A percentile compares a stretch with the other conserved stretches of the same genome.
phyloP scores from a whole-genome alignment of 2,888 invertebrate species.

The Hyppa rectilinea region DNA sequence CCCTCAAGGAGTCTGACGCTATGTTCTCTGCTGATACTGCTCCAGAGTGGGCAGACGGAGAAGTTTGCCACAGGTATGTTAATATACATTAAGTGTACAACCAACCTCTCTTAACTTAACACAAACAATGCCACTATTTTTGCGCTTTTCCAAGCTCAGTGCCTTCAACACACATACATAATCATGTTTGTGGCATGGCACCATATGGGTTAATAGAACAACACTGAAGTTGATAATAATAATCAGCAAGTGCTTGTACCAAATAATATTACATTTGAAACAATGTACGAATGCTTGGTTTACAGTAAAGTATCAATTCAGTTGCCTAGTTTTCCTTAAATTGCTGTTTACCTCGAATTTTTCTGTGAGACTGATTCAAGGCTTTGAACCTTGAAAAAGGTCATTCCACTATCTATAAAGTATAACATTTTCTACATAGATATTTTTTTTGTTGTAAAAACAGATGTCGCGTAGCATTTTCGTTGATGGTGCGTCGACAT shows the following conservation, averaged over 20 bases:
- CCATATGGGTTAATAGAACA: too few species aligned
- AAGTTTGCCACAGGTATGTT: slow-evolving; percentile 94
- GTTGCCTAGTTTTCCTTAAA: slow-evolving; percentile 39
- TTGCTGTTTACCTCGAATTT: slow-evolving; percentile 12
- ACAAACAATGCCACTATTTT: too few species aligned
- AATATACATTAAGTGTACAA: not conserved
- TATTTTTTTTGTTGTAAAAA: slow-evolving; percentile 20
- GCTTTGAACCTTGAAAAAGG: not conserved
- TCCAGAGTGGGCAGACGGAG: slow-evolving; percentile 99
- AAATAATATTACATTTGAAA: not conserved
- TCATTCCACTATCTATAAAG: not conserved
- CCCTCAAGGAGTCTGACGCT: slow-evolving; percentile 98
- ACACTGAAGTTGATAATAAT: not conserved
- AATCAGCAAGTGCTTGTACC: not conserved
- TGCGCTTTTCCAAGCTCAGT: too few species aligned
- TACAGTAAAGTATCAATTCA: not conserved
- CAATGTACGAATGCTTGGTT: not conserved
- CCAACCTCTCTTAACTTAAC: too few species aligned
- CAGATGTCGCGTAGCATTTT: slow-evolving; percentile 96
- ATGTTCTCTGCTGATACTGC: slow-evolving; percentile 99
- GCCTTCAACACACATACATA: too few species aligned
- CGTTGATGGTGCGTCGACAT: slow-evolving; percentile 96
- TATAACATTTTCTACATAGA: not conserved
- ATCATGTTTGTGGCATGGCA: too few species aligned
- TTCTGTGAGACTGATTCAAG: slow-evolving; percentile 21